Base-by-base conservation (phyloP, 2,888 invertebrate genomes). In the Deilephila elpenor region DNA sequence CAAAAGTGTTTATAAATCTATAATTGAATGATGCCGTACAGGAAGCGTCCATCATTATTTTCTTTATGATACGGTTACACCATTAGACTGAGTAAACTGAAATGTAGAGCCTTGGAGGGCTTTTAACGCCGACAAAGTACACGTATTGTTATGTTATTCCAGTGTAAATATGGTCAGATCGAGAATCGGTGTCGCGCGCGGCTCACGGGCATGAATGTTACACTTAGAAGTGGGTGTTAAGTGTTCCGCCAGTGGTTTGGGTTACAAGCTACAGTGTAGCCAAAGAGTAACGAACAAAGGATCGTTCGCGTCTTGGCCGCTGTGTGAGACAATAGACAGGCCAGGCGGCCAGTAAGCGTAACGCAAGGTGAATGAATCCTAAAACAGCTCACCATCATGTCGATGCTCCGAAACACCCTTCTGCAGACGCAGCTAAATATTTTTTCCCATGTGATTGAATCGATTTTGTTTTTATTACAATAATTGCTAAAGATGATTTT, bases 331-430 rank as follows among this genome's bases (percentile, higher is more conserved):
- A 91, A 92, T 91, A 90, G 87, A 86, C 89, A 86, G 88, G 87
- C 89, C 89, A 85, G 85, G 84, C 85, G 83, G 84, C 83, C 89
- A 89, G 83, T 87, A 79, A 89, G 90, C 91, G 92, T 91, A 89
- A 92, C 91, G 89, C 84, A 88, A 86, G 92, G 91, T 92, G 92
- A 93, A 93, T 89, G 93, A 91, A 91, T 90, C 88, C 88, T 88
- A 89, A 90, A 92, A 89, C 86, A 89, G 90, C 90, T 88, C 87
- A 88, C 85, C 83, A 78, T 80, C 79, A 83, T 80, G 83, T 80
- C 80, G 80, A 79, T 79, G 80, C 81, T 78, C 80, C 75, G 77
- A 79, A 75, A 75, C 77, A 56, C 75, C 61, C 59, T 53, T 34
- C 37, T 25, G 17, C 29, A 56, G 14, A 62, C 5, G 17, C 14